phyloP scores from a whole-genome alignment of 2,888 invertebrate genomes.

The Subacronicta megacephala region DNA sequence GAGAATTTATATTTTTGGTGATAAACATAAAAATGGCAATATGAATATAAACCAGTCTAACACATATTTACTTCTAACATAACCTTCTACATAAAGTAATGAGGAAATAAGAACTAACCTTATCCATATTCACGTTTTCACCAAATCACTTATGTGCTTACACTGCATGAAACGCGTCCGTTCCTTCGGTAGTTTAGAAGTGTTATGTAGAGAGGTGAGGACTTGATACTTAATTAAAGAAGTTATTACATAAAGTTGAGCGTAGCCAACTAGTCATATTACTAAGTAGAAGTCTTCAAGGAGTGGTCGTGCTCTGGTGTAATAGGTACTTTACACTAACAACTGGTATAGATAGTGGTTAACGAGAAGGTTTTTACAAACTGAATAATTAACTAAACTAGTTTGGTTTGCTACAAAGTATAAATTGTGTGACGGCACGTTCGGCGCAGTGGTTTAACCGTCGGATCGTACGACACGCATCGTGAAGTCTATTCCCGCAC shows the following conservation, averaged over 20 bases:
- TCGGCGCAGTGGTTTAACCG: no score
- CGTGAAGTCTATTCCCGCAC: no score
- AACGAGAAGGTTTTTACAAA: constrained; percentile 16
- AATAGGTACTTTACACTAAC: constrained; percentile 18
- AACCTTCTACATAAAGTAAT: neutral
- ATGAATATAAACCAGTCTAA: no score
- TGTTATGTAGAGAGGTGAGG: constrained; percentile 56
- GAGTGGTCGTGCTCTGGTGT: constrained; percentile 1
- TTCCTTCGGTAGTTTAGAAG: constrained; percentile 46
- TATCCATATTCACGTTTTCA: constrained; percentile 45
- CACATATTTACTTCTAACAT: neutral
- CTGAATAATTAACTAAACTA: constrained; percentile 12
- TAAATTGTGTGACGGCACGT: neutral
- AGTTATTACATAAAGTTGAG: constrained; percentile 55
- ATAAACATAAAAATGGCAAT: no score
- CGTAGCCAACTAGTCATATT: constrained; percentile 35
- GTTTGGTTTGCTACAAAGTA: constrained; percentile 6
- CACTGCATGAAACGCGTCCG: constrained; percentile 59
- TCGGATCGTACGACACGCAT: no score
- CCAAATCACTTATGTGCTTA: constrained; percentile 33
- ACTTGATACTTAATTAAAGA: constrained; percentile 47
- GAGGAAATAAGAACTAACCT: constrained; percentile 47
- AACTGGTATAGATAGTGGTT: constrained; percentile 18
- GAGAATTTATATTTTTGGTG: no score
- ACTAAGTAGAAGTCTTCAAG: neutral